Base-by-base conservation (phyloP, 2,888 invertebrate species). In the Caenorhabditis sp. region DNA sequence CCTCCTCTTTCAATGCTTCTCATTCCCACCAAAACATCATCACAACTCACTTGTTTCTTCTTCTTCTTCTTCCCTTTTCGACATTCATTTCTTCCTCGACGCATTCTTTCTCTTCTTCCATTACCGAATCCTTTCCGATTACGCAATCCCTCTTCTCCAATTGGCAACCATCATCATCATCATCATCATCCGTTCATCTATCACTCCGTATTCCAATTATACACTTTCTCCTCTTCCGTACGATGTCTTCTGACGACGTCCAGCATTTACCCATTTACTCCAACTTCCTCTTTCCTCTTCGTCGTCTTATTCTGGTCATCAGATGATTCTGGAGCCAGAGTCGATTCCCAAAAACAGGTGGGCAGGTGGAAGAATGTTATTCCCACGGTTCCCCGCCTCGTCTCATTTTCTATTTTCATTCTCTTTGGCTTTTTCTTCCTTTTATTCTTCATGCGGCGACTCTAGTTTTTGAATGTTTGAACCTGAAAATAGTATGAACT, bases 151-250 rank as follows among this genome's bases (percentile, higher is more conserved):
- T 32, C 32, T 32, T 32, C 5, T n/a, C n/a, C 60, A 68, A 79
- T 79, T 71, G 71, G 71, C 76, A 60, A 35, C 76, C 76, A 76
- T 76, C 74, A 56, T 18, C 56, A n/a, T n/a, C n/a, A n/a, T n/a
- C n/a, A n/a, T n/a, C 9, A 32, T 32, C 32, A 15, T n/a, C 50
- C 51, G 37, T 62, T 15, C 40, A 62, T 72, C 72, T 64, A 71
- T 71, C 67, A 76, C 60, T 60, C 67, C 74, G 67, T 61, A 51
- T 67, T 61, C 67, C 53, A 76, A 67, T 74, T 64, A 60, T 67
- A 56, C 60, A 78, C 79, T 71, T 79, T 79, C 60, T 18, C 50
- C 37, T 58, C 11, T 44, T 55, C n/a, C 9, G 28, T 61, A 56
- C 40, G 61, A 37, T 55, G 18, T 37, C 60, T 26, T 32, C n/a